Percentiles rank a stretch among this genome's conserved stretches.
Evolutionary conservation across 2,797 vertebrate genomes (phyloP).

Genomic region (Pseudomugil tenellus): DNA sequence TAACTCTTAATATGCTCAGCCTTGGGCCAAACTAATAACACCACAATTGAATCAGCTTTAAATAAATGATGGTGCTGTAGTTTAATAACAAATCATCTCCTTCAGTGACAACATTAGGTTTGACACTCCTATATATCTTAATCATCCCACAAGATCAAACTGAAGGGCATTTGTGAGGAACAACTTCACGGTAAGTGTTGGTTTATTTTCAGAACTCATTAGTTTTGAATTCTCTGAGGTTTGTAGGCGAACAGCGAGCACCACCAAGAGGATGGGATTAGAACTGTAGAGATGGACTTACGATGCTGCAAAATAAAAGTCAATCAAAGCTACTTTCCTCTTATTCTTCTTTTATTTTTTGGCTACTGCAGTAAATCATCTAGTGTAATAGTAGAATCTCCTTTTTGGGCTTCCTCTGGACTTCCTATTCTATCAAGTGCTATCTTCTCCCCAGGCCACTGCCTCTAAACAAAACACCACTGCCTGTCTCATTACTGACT

Average conservation of each 20-base stretch:
- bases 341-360: not conserved
- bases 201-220: constrained; percentile 44
- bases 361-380: too few species aligned
- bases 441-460: not conserved
- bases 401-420: not conserved
- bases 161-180: constrained; percentile 54
- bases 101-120: constrained; percentile 57
- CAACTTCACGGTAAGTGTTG: constrained; percentile 31
- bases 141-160: constrained; percentile 56
- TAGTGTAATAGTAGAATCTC: not conserved
- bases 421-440: not conserved
- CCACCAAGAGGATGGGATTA: constrained; percentile 65
- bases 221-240: constrained; percentile 16
- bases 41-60: constrained; percentile 84
- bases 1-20: constrained; percentile 80
- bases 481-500: not conserved
- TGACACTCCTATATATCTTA: constrained; percentile 65
- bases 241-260: constrained; percentile 41
- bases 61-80: constrained; percentile 85
- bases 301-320: constrained; percentile 26
- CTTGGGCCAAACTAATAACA: constrained; percentile 85
- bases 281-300: constrained; percentile 15
- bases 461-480: not conserved
- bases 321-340: constrained; percentile 24
- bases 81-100: constrained; percentile 80